Percentiles rank a stretch among this genome's conserved stretches.
Evolutionary conservation across 2,113 vertebrate genomes (phyloP).

Genomic region (Galbula dea): DNA sequence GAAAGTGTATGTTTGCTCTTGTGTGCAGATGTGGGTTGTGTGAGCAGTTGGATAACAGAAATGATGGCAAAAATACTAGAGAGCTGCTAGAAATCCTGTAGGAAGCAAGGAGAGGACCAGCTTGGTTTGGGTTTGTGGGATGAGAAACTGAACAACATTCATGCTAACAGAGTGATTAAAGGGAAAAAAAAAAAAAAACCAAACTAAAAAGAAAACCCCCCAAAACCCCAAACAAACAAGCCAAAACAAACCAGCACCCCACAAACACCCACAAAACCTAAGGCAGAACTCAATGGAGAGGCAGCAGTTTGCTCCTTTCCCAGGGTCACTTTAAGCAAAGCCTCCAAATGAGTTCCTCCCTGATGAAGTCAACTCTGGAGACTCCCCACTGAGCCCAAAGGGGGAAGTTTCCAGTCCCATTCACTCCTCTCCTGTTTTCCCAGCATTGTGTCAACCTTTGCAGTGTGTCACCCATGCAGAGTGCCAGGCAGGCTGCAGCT

Average conservation of each 20-base stretch:
- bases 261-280: too few species aligned
- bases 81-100: neutral
- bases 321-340: conserved; percentile 32
- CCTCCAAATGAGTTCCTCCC: conserved; percentile 37
- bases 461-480: conserved; percentile 49
- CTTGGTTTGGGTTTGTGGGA: conserved; percentile 42
- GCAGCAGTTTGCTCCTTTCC: neutral
- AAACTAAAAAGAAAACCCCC: too few species aligned
- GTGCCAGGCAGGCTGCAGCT: neutral
- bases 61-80: conserved; percentile 13
- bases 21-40: neutral
- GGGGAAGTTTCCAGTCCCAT: conserved; percentile 8
- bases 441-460: conserved; percentile 52
- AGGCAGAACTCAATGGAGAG: neutral
- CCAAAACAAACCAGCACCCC: too few species aligned
- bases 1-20: neutral
- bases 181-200: neutral
- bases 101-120: neutral
- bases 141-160: conserved; percentile 43
- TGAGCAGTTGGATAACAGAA: conserved; percentile 2
- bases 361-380: conserved; percentile 41
- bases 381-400: conserved; percentile 34
- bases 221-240: too few species aligned
- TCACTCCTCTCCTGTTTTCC: conserved; percentile 49
- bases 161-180: conserved; percentile 23